Conservation (phyloP, 2,888 invertebrate genomes). For the Epirrita christyi region DNA sequence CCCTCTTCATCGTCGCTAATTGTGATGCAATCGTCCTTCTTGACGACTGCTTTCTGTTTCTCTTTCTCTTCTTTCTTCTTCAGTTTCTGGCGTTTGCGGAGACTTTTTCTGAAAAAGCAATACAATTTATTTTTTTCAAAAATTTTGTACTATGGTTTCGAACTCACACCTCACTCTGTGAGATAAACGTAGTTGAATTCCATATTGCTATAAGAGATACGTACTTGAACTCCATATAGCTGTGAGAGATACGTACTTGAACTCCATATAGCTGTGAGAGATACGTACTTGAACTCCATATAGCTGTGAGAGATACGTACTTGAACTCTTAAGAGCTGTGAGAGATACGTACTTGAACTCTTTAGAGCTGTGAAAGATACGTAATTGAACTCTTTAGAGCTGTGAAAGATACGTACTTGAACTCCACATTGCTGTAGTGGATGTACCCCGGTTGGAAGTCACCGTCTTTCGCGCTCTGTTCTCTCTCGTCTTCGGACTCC, state of each 20-base stretch:
- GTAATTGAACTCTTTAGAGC: too few species aligned
- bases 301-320: too few species aligned
- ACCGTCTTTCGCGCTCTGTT: slow-evolving; percentile 53
- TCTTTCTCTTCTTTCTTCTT: slow-evolving; percentile 42
- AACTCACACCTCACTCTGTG: too few species aligned
- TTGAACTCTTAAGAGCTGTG: too few species aligned
- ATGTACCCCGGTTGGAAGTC: slow-evolving; percentile 67
- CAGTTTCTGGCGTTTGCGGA: slow-evolving; percentile 61
- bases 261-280: too few species aligned
- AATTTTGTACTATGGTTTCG: neutral
- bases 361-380: too few species aligned
- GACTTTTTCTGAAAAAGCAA: slow-evolving; percentile 52
- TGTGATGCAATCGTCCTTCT: slow-evolving; percentile 77
- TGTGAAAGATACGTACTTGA: slow-evolving; percentile 52
- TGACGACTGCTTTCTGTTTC: slow-evolving; percentile 38
- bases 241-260: too few species aligned
- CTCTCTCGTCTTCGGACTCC: slow-evolving; percentile 48
- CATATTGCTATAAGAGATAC: too few species aligned
- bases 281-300: too few species aligned
- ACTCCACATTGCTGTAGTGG: slow-evolving; percentile 45
- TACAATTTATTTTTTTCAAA: neutral
- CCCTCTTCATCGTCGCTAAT: slow-evolving; percentile 87
- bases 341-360: too few species aligned
- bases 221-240: too few species aligned
- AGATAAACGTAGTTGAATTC: too few species aligned